Conservation (phyloP, 2,888 invertebrate species). For the Rhyacophila evoluta region DNA sequence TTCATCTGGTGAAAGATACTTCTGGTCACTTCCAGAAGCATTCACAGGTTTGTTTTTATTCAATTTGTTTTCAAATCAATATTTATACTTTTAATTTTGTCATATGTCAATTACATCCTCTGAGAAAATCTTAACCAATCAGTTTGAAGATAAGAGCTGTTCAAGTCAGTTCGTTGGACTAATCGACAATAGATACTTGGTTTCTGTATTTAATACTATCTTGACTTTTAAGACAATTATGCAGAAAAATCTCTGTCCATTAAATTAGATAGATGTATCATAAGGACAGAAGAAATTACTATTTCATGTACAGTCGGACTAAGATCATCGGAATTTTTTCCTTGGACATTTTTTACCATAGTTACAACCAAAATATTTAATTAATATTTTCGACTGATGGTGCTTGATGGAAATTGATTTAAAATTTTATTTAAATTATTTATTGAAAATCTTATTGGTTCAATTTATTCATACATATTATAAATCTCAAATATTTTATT, state of each 20-base stretch:
- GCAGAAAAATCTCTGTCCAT: too few species aligned
- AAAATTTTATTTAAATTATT: background rate
- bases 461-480: background rate
- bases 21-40: slow-evolving; percentile 80
- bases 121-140: too few species aligned
- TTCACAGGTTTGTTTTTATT: slow-evolving; percentile 66
- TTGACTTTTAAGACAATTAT: too few species aligned
- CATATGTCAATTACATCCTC: background rate
- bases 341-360: too few species aligned
- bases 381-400: too few species aligned
- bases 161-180: background rate
- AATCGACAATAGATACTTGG: too few species aligned
- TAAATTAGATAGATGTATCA: too few species aligned
- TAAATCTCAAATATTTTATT: background rate
- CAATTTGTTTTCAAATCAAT: background rate
- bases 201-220: background rate
- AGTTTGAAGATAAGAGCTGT: background rate
- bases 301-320: too few species aligned
- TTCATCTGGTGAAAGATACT: slow-evolving; percentile 69
- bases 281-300: too few species aligned
- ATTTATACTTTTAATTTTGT: background rate
- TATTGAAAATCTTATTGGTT: background rate
- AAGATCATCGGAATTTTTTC: too few species aligned
- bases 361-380: background rate
- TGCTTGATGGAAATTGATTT: too few species aligned